These are phyloP conservation scores for Cheiracanthium punctorium DNA, from an alignment of 2,888 invertebrate genomes.

Conservation along the genomic window DNA sequence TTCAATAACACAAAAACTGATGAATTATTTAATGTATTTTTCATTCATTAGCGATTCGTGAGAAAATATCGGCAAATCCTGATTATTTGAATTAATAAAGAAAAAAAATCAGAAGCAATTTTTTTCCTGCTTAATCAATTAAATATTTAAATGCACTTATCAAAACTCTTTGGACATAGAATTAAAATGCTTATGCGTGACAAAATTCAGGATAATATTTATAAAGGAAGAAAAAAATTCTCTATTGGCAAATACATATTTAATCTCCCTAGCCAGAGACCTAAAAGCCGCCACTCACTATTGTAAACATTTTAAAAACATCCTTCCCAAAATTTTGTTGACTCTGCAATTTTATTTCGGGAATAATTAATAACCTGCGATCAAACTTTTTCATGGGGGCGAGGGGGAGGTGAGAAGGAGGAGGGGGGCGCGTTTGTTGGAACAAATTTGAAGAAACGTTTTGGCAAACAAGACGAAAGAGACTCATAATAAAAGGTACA, in stretches of 20 bases:
- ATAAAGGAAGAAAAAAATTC: background rate
- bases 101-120: background rate
- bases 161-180: background rate
- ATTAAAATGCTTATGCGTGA: too few relatives aligned
- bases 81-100: background rate
- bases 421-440: background rate
- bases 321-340: conserved; percentile 47
- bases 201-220: too few relatives aligned
- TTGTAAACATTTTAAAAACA: conserved; percentile 68
- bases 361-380: conserved; percentile 67
- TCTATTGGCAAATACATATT: conserved; percentile 29
- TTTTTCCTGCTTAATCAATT: background rate
- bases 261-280: conserved; percentile 38
- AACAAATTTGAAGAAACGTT: conserved; percentile 66
- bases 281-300: conserved; percentile 46
- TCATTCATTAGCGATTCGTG: background rate
- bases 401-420: background rate
- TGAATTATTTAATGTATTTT: conserved; percentile 1
- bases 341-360: conserved; percentile 59
- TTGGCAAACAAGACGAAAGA: conserved; percentile 55
- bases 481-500: conserved; percentile 46
- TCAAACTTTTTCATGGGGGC: conserved; percentile 40
- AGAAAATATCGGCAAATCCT: background rate
- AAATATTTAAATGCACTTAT: background rate
- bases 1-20: background rate